Conservation (phyloP, 2,888 invertebrate species). For the Disparrhopalites patrizii region DNA sequence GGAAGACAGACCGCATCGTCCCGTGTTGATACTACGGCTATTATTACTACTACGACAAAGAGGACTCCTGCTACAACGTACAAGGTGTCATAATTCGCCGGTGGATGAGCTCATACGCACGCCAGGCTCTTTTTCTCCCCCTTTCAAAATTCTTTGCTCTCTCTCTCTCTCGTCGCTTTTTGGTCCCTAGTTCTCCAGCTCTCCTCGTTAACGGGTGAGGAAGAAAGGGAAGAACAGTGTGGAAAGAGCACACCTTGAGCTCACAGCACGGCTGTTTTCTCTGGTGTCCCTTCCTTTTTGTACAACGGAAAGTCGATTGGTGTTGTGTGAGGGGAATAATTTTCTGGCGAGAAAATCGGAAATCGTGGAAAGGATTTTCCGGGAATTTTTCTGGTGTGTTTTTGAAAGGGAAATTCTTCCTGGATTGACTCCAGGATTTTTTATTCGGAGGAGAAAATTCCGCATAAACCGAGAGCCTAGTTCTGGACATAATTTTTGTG, state of each 20-base stretch:
- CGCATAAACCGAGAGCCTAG: too few relatives aligned
- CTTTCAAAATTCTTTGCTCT: not conserved
- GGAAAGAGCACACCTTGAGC: not conserved
- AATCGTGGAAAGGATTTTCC: too few relatives aligned
- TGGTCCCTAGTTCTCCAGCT: not conserved
- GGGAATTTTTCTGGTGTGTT: too few relatives aligned
- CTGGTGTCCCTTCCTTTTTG: too few relatives aligned
- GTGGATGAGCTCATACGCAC: conserved; percentile 11
- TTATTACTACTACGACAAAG: not conserved
- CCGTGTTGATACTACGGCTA: not conserved
- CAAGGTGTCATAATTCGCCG: conserved; percentile 15
- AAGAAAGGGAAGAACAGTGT: not conserved
- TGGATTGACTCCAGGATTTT: too few relatives aligned
- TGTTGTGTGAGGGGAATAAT: too few relatives aligned
- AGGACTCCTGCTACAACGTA: not conserved
- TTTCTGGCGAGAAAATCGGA: too few relatives aligned
- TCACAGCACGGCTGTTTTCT: too few relatives aligned
- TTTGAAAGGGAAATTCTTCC: too few relatives aligned
- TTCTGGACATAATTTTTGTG: too few relatives aligned
- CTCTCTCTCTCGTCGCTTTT: not conserved
- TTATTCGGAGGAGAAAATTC: too few relatives aligned
- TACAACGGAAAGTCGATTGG: too few relatives aligned
- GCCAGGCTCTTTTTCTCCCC: not conserved
- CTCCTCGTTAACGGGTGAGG: not conserved
- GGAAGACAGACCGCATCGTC: not conserved